These are phyloP conservation scores for Cryptotermes secundus DNA, from an alignment of 1,140 invertebrate genomes.

Conservation along the genomic window DNA sequence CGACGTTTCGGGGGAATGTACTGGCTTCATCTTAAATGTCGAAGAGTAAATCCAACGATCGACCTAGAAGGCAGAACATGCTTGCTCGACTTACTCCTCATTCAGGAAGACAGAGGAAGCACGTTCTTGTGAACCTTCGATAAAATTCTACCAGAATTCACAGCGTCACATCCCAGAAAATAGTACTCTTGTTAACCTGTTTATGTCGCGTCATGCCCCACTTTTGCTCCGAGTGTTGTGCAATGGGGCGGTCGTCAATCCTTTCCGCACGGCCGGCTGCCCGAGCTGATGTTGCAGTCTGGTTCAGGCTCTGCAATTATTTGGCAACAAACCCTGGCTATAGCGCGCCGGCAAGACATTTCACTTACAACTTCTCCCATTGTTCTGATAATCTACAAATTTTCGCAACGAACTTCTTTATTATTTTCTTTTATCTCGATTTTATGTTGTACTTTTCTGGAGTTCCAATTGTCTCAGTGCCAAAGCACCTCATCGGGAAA, in stretches of 20 bases:
- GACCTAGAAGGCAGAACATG: no score
- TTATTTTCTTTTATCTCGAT: background rate
- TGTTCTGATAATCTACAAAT: slow-evolving; percentile 4
- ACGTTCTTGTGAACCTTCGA: no score
- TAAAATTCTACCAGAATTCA: no score
- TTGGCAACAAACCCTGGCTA: background rate
- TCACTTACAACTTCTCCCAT: background rate
- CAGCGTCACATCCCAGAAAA: no score
- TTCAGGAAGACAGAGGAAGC: no score
- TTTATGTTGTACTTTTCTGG: background rate
- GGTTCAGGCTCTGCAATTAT: background rate
- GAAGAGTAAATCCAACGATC: no score
- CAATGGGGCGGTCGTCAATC: background rate
- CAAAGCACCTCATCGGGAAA: background rate
- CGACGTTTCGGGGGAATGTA: no score
- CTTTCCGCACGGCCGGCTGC: background rate
- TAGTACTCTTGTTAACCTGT: no score
- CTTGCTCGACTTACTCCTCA: no score
- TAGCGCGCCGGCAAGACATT: background rate
- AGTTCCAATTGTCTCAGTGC: background rate
- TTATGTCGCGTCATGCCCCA: no score
- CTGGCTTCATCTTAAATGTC: no score
- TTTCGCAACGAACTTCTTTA: background rate
- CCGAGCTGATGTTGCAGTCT: slow-evolving; percentile 1
- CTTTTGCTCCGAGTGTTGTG: background rate